These are phyloP conservation scores for Tragulus kanchil DNA, from an alignment of 2,113 vertebrate species.

Conservation along the genomic window DNA sequence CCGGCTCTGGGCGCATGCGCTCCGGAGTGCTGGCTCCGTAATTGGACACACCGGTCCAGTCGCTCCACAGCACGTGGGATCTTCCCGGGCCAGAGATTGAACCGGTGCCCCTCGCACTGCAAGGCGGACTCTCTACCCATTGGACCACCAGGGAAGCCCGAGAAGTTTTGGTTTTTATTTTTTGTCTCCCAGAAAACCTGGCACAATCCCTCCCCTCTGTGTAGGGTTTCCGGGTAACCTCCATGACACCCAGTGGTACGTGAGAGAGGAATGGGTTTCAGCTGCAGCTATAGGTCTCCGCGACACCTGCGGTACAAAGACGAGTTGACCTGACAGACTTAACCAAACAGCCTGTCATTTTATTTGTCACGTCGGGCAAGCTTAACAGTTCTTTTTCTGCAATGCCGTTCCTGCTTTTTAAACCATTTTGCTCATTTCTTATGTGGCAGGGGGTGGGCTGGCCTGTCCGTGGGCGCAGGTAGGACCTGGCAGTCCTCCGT, in stretches of 20 bases:
- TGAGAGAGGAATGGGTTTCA: not conserved
- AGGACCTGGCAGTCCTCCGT: not conserved
- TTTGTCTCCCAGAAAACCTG: not conserved
- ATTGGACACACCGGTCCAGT: too few relatives aligned
- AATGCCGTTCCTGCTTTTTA: not conserved
- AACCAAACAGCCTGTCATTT: not conserved
- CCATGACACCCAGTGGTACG: not conserved
- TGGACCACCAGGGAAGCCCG: too few relatives aligned
- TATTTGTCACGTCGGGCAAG: not conserved
- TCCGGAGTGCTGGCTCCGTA: too few relatives aligned
- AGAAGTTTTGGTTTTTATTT: too few relatives aligned
- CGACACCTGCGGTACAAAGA: not conserved
- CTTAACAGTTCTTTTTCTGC: not conserved
- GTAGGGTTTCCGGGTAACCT: not conserved
- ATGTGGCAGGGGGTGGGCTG: fast-evolving
- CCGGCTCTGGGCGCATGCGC: too few relatives aligned
- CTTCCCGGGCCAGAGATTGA: too few relatives aligned
- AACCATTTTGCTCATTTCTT: not conserved
- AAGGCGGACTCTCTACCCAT: too few relatives aligned
- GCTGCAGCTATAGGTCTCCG: too few relatives aligned
- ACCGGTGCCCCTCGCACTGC: too few relatives aligned
- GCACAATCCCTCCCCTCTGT: not conserved
- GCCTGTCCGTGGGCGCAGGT: not conserved
- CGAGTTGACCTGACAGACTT: not conserved
- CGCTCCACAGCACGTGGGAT: too few relatives aligned